Evolutionary conservation across 2,113 vertebrate species (phyloP).

Genomic region (Phasianus colchicus): DNA sequence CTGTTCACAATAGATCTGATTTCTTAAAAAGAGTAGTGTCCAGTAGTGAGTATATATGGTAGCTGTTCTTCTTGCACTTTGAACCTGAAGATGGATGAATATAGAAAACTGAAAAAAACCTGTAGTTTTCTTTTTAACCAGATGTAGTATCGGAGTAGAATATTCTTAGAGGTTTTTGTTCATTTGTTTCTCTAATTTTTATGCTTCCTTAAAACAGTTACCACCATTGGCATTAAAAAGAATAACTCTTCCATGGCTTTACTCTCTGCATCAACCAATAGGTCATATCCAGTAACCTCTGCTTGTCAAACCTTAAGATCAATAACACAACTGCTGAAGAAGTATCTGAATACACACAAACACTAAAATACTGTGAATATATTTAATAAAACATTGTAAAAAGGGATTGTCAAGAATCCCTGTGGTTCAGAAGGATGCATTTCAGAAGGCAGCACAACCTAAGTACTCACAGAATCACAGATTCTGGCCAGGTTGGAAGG

Average conservation of each 20-base stretch:
- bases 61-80: not conserved
- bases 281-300: not conserved
- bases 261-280: not conserved
- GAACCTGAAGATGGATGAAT: not conserved
- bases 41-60: not conserved
- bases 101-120: not conserved
- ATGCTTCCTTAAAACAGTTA: not conserved
- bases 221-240: not conserved
- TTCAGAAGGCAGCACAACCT: not conserved
- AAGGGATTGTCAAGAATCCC: not conserved
- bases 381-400: not conserved
- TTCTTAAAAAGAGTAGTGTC: not conserved
- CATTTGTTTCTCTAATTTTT: not conserved
- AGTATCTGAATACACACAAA: not conserved
- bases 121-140: not conserved
- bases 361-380: not conserved
- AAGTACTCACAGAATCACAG: not conserved
- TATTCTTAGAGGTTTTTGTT: not conserved
- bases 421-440: accelerated
- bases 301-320: not conserved
- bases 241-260: not conserved
- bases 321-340: not conserved
- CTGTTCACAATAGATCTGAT: not conserved
- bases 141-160: not conserved
- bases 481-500: too few relatives aligned